Percentiles rank a stretch among this genome's conserved stretches.
Conservation (phyloP, 1,140 invertebrate species). For the Proales similis region DNA sequence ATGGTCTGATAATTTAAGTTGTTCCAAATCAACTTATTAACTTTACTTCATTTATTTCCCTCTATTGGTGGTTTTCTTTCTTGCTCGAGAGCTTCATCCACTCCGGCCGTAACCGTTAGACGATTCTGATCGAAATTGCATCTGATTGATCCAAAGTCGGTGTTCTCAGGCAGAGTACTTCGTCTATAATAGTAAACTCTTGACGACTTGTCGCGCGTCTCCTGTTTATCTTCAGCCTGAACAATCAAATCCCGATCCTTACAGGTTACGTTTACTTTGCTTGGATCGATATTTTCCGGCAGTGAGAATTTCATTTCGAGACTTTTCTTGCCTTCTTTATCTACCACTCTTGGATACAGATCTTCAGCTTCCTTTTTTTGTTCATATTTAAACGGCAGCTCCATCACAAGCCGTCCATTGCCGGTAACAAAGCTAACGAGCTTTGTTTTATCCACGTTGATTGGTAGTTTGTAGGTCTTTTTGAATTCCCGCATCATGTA, state of each 20-base stretch:
- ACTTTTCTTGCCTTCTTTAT: slow-evolving; percentile 33
- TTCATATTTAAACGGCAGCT: slow-evolving; percentile 16
- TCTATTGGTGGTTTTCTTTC: too few relatives aligned
- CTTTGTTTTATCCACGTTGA: slow-evolving; percentile 5
- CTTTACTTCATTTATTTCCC: too few relatives aligned
- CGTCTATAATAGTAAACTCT: slow-evolving; percentile 28
- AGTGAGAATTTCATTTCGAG: slow-evolving; percentile 11
- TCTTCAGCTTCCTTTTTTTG: slow-evolving; percentile 18
- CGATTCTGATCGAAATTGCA: slow-evolving; percentile 27
- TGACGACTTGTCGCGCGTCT: slow-evolving; percentile 7
- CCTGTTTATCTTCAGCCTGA: slow-evolving; percentile 30
- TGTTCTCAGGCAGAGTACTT: slow-evolving; percentile 32
- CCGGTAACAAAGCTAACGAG: slow-evolving; percentile 29
- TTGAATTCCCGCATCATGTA: slow-evolving; percentile 15
- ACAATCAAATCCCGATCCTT: slow-evolving; percentile 37
- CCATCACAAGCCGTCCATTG: slow-evolving; percentile 7
- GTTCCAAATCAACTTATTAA: too few relatives aligned
- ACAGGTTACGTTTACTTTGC: slow-evolving; percentile 35
- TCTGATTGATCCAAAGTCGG: slow-evolving; percentile 21
- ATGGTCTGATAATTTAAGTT: too few relatives aligned
- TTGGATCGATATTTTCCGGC: slow-evolving; percentile 29
- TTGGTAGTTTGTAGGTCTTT: slow-evolving; percentile 19
- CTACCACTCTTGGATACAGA: slow-evolving; percentile 20
- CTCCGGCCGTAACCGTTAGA: slow-evolving; percentile 7
- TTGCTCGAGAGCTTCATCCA: too few relatives aligned